phyloP scores from a whole-genome alignment of 2,797 vertebrate species.

The Liasis olivaceus region DNA sequence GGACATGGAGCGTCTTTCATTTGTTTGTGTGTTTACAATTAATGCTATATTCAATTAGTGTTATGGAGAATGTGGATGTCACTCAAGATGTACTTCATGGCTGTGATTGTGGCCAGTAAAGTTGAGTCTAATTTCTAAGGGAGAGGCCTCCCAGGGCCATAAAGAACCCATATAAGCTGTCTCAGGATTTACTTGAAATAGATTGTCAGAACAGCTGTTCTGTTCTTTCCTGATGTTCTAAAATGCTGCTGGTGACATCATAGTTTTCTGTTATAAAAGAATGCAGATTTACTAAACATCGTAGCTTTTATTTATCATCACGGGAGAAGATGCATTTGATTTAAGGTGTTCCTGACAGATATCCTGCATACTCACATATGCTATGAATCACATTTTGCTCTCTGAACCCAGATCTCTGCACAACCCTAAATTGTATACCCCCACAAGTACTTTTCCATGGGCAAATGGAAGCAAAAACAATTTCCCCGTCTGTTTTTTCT shows the following conservation, averaged over 20 bases:
- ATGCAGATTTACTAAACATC: not conserved
- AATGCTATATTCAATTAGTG: not conserved
- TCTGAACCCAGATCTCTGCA: not conserved
- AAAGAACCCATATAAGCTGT: not conserved
- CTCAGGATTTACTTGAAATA: slow-evolving; percentile 3
- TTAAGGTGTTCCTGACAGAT: not conserved
- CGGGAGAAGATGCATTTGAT: not conserved
- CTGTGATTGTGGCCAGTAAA: not conserved
- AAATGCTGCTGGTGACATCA: not conserved
- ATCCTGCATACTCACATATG: not conserved
- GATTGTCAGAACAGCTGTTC: not conserved
- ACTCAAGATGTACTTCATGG: not conserved
- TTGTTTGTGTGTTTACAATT: not conserved
- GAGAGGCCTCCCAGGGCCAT: not conserved
- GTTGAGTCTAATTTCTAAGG: not conserved
- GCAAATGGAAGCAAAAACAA: not conserved
- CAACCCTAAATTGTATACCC: not conserved
- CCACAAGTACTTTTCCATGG: not conserved
- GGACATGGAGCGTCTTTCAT: not conserved
- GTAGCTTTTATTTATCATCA: not conserved
- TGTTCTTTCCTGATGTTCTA: slow-evolving; percentile 4
- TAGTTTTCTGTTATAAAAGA: not conserved
- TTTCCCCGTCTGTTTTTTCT: not conserved
- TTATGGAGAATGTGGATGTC: not conserved
- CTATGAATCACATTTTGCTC: not conserved